phyloP scores from a whole-genome alignment of 1,140 invertebrate species.

The Bursaphelenchus mucronatus region DNA sequence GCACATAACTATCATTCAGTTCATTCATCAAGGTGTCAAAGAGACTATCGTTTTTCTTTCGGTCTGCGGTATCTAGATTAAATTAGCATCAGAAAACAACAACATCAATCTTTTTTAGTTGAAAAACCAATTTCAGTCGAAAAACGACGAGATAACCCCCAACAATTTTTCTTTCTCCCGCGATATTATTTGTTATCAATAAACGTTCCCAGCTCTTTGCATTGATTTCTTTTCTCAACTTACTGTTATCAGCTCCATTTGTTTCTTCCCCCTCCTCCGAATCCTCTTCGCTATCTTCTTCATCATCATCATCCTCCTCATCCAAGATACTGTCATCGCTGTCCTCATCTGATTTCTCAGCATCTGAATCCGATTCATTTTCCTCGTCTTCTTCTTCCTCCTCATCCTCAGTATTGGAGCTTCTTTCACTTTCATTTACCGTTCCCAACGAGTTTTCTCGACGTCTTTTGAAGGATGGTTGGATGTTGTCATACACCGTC shows the following conservation, averaged over 20 bases:
- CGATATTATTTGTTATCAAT: too few species aligned
- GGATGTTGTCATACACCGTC: neutral
- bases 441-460: conserved; percentile 10
- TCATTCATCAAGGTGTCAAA: conserved; percentile 29
- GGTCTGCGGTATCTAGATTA: too few species aligned
- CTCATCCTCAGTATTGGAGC: conserved; percentile 31
- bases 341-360: conserved; percentile 22
- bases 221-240: too few species aligned
- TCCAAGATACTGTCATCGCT: neutral
- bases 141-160: too few species aligned
- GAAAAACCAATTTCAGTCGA: too few species aligned
- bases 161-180: too few species aligned
- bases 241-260: conserved; percentile 16
- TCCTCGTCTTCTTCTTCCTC: conserved; percentile 9
- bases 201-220: too few species aligned
- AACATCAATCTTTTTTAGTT: too few species aligned
- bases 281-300: conserved; percentile 31
- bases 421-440: conserved; percentile 27
- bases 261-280: conserved; percentile 24
- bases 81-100: too few species aligned
- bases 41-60: neutral
- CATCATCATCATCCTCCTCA: conserved; percentile 22
- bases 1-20: conserved; percentile 23
- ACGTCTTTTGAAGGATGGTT: neutral
- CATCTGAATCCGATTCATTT: neutral